phyloP scores from a whole-genome alignment of 2,797 vertebrate genomes.

The Notolepis coatsorum region DNA sequence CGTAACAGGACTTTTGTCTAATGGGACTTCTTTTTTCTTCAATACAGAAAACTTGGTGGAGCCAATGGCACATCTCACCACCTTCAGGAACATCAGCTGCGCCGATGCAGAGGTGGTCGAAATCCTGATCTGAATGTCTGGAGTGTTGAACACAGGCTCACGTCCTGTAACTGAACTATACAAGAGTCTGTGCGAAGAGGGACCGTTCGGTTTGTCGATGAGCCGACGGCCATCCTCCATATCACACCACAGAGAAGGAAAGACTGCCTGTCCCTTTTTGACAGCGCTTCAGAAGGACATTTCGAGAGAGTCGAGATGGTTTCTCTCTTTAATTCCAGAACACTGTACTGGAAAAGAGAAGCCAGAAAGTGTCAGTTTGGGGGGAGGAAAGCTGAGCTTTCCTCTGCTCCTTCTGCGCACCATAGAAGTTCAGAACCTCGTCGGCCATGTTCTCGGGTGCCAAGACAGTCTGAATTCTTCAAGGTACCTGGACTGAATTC shows the following conservation, averaged over 20 bases:
- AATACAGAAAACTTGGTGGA: conserved; percentile 61
- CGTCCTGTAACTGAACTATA: conserved; percentile 5
- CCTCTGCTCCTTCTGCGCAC: conserved; percentile 41
- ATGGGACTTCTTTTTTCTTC: conserved; percentile 37
- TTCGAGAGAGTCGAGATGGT: not conserved
- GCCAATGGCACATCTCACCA: conserved; percentile 38
- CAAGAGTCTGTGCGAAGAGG: conserved; percentile 11
- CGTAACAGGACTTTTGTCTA: conserved; percentile 21
- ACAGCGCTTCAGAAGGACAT: not conserved
- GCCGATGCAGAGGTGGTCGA: conserved; percentile 75
- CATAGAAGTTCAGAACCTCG: conserved; percentile 11
- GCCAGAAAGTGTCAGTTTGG: conserved; percentile 25
- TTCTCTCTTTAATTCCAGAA: not conserved
- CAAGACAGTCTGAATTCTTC: conserved; percentile 33
- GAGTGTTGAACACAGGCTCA: conserved; percentile 9
- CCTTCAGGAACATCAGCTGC: conserved; percentile 49
- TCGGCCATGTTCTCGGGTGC: conserved; percentile 30
- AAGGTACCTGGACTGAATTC: conserved; percentile 36
- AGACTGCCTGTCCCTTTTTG: not conserved
- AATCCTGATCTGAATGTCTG: conserved; percentile 78
- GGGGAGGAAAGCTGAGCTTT: conserved; percentile 75
- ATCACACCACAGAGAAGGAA: conserved; percentile 10
- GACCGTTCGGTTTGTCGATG: not conserved
- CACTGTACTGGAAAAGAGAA: conserved; percentile 12
- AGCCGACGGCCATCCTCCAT: not conserved